phyloP scores from a whole-genome alignment of 2,797 vertebrate species.

The Gallirallus australis region DNA sequence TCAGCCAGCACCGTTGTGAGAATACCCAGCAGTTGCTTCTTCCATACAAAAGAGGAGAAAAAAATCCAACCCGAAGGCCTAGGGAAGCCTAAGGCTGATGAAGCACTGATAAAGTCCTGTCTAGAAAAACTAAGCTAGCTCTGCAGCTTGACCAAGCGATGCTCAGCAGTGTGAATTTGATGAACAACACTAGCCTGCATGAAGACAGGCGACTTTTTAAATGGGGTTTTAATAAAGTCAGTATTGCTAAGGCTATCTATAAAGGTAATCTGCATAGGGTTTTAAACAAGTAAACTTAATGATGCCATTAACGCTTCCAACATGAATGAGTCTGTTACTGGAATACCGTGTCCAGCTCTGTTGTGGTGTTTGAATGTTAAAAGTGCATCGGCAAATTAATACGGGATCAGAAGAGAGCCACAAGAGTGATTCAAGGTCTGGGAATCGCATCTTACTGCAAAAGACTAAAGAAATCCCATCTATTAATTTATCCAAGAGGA shows the following conservation, averaged over 20 bases:
- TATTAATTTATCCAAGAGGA: conserved; percentile 69
- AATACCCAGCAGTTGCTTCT: background rate
- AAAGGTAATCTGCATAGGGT: conserved; percentile 41
- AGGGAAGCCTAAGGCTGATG: background rate
- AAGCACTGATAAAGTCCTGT: background rate
- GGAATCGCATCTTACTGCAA: conserved; percentile 47
- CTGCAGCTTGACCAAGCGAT: background rate
- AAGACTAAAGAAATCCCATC: conserved; percentile 57
- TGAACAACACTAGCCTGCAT: conserved; percentile 4
- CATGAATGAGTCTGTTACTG: background rate
- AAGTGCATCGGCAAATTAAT: conserved; percentile 35
- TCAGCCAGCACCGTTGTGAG: background rate
- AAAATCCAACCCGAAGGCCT: background rate
- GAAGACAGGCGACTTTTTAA: conserved; percentile 50
- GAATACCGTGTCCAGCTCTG: background rate
- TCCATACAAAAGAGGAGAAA: background rate
- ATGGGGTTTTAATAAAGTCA: conserved; percentile 60
- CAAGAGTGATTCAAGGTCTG: conserved; percentile 22
- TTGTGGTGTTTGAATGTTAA: conserved; percentile 22
- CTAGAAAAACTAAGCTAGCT: background rate
- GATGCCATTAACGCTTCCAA: background rate
- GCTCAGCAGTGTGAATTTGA: conserved; percentile 28
- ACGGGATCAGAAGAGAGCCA: conserved; percentile 42
- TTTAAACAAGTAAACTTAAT: conserved; percentile 62
- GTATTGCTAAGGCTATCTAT: conserved; percentile 41